Percentiles rank a stretch among this genome's conserved stretches.
These are phyloP conservation scores for Aradus depressus DNA, from an alignment of 2,888 invertebrate species.

Conservation along the genomic window DNA sequence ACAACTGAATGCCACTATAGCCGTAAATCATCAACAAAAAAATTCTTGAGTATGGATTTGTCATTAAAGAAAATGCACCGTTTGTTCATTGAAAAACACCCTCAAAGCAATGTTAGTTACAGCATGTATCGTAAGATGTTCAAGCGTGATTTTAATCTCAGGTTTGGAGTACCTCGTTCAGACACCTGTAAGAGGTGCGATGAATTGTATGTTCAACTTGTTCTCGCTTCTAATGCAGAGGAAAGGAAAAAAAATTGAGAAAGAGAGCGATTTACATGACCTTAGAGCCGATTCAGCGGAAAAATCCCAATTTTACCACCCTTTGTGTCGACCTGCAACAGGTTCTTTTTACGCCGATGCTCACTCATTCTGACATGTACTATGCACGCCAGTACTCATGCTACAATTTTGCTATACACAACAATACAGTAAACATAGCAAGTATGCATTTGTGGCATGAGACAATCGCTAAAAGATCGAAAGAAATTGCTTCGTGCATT, in stretches of 20 bases:
- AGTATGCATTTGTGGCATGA: slow-evolving; percentile 25
- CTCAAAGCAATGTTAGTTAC: slow-evolving; percentile 4
- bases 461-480: slow-evolving; percentile 18
- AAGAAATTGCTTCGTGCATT: slow-evolving; percentile 23
- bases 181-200: slow-evolving; percentile 19
- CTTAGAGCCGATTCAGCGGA: slow-evolving; percentile 14
- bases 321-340: slow-evolving; percentile 20
- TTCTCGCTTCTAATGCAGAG: not conserved
- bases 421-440: slow-evolving; percentile 14
- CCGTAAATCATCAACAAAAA: slow-evolving; percentile 9
- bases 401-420: slow-evolving; percentile 22
- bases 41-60: slow-evolving; percentile 14
- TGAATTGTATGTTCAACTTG: slow-evolving; percentile 3
- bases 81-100: slow-evolving; percentile 18
- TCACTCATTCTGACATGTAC: slow-evolving; percentile 20
- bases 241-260: slow-evolving; percentile 12
- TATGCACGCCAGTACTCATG: slow-evolving; percentile 21
- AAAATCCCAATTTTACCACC: slow-evolving; percentile 12
- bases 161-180: slow-evolving; percentile 21
- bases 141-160: slow-evolving; percentile 17
- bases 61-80: slow-evolving; percentile 17
- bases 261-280: slow-evolving; percentile 14
- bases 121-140: slow-evolving; percentile 16
- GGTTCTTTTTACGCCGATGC: slow-evolving; percentile 18
- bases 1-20: slow-evolving; percentile 19